Evolutionary conservation across 2,113 vertebrate genomes (phyloP), one percentile per base, ranked within the genome.

Genomic region (Vulpes lagopus): DNA sequence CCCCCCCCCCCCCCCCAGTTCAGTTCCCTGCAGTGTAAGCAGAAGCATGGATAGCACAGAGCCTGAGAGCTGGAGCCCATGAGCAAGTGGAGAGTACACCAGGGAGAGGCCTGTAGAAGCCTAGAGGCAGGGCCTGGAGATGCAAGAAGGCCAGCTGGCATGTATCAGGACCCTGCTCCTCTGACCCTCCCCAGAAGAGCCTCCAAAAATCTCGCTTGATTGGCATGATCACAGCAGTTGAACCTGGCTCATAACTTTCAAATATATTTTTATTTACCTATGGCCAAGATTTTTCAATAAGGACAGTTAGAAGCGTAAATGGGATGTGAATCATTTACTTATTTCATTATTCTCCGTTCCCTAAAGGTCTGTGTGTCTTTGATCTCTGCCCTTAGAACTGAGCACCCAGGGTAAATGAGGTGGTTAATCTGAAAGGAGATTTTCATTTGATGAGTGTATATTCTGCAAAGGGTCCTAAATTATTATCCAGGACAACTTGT

Each of bases 371-470:
- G 1, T 74, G 23, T 53, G 16, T 30, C 38, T 83, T 64, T 80
- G 11, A 38, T 64, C 74, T 84, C 67, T 80, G 60, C 9, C 57
- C 32, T 55, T 35, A 5, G 43, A 57, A 60, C 62, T 23, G 5
- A 59, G 51, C 30, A 22, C 20, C 19, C 65, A 80, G 55, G 12
- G 15, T 43, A 78, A 69, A 32, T 86, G 69, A 96, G 22, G 15
- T 71, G 9, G 55, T 88, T 81, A 65, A 30, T 73, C 94, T 62
- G 82, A 86, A 91, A 76, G 55, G 86, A 91, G 69, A 51, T 85
- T 69, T 79, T 92, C n/a, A 32, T 80, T 16, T 71, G 35, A 80
- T 60, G 27, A 88, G 35, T 60, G 22, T 60, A 20, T 20, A 64
- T 86, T 91, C 65, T 60, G 8, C 10, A 82, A 55, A 78, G 27